Evolutionary conservation across 2,888 invertebrate genomes (phyloP).

Genomic region (Lasioglossum marginatum): DNA sequence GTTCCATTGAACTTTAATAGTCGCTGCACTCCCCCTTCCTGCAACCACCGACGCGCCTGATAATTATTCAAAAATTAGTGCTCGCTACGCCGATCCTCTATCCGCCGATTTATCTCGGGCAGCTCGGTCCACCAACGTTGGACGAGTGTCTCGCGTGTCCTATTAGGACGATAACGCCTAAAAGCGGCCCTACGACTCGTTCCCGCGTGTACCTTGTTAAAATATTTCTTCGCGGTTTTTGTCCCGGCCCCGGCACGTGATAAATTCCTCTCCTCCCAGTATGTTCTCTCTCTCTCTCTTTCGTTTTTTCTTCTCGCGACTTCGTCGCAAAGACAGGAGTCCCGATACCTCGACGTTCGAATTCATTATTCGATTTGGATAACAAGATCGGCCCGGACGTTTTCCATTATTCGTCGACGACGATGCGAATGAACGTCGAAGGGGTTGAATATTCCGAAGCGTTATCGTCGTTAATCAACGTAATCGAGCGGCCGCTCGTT

Average conservation of each 20-base stretch:
- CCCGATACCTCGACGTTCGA: slow-evolving; percentile 3
- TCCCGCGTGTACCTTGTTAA: slow-evolving; percentile 31
- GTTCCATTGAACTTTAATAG: slow-evolving; percentile 39
- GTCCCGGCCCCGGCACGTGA: slow-evolving; percentile 21
- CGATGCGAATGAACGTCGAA: background rate
- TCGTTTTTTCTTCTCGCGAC: background rate
- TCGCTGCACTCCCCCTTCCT: background rate
- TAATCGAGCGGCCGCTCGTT: slow-evolving; percentile 26
- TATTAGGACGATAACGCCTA: slow-evolving; percentile 70
- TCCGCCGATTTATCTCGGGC: slow-evolving; percentile 57
- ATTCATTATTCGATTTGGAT: slow-evolving; percentile 47
- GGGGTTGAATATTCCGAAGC: slow-evolving; percentile 2
- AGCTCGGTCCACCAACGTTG: slow-evolving; percentile 45
- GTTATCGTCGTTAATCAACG: slow-evolving; percentile 57
- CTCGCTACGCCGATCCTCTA: slow-evolving; percentile 28
- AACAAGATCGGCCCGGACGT: slow-evolving; percentile 30
- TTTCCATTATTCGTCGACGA: slow-evolving; percentile 33
- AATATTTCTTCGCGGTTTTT: slow-evolving; percentile 64
- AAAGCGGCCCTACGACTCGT: slow-evolving; percentile 67
- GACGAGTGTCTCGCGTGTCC: slow-evolving; percentile 57
- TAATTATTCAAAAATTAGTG: slow-evolving; percentile 68
- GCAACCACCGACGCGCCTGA: slow-evolving; percentile 19
- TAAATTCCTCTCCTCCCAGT: slow-evolving; percentile 27
- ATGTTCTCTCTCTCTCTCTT: background rate
- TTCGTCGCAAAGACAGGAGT: slow-evolving; percentile 9